These are phyloP conservation scores for Zophobas atratus DNA, from an alignment of 1,140 invertebrate species.

Conservation along the genomic window DNA sequence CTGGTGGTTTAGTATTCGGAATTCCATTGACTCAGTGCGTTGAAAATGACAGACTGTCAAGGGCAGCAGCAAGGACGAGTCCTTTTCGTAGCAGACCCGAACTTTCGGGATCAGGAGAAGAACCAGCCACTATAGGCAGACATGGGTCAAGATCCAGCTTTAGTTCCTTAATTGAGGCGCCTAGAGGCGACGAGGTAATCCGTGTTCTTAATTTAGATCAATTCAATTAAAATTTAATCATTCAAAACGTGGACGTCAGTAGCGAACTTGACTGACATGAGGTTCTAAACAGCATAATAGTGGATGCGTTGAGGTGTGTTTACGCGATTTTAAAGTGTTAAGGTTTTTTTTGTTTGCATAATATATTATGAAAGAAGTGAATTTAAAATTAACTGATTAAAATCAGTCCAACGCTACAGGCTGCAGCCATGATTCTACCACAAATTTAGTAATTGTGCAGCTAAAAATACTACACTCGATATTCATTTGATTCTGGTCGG, in stretches of 20 bases:
- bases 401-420: neutral
- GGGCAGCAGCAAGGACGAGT: constrained; percentile 66
- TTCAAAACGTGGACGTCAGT: constrained; percentile 27
- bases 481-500: constrained; percentile 11
- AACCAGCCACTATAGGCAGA: constrained; percentile 67
- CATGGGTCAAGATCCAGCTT: constrained; percentile 81
- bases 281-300: neutral
- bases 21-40: constrained; percentile 86
- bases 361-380: too few species aligned
- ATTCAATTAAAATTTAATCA: constrained; percentile 40
- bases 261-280: constrained; percentile 1
- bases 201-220: constrained; percentile 21
- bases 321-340: too few species aligned
- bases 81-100: constrained; percentile 58
- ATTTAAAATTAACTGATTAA: too few species aligned
- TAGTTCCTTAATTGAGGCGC: constrained; percentile 77
- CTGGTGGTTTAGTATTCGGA: constrained; percentile 83
- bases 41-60: constrained; percentile 78
- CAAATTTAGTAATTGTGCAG: neutral
- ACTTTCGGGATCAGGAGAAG: constrained; percentile 56
- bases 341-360: too few species aligned
- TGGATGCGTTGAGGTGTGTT: too few species aligned
- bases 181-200: constrained; percentile 76
- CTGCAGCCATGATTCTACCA: neutral
- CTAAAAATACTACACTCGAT: constrained; percentile 4